These are phyloP conservation scores for Neotoxoptera formosana DNA, from an alignment of 1,140 invertebrate species.

Conservation along the genomic window DNA sequence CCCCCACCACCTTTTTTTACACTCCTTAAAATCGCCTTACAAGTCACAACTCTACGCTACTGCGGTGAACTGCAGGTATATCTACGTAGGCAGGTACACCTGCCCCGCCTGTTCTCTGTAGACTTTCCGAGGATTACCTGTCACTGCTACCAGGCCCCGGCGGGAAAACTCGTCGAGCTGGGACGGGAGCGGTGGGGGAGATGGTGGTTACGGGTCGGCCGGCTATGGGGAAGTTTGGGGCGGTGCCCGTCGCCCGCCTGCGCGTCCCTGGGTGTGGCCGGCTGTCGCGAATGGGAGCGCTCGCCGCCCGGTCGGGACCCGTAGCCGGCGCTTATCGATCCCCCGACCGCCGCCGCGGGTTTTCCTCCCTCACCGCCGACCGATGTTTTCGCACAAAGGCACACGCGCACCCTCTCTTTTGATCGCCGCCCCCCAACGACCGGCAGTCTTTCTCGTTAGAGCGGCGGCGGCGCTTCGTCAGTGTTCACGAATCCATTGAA, in stretches of 20 bases:
- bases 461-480: not conserved
- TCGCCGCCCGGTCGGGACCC: not conserved
- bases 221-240: not conserved
- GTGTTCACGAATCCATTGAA: not conserved
- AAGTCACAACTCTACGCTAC: not conserved
- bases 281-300: conserved; percentile 16
- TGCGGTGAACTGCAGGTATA: not conserved
- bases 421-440: not conserved
- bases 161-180: not conserved
- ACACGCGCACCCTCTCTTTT: not conserved
- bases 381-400: not conserved
- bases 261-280: conserved; percentile 34
- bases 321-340: conserved; percentile 23
- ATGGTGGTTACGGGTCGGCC: not conserved
- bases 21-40: conserved; percentile 14
- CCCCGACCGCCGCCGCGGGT: not conserved
- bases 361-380: no score
- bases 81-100: not conserved
- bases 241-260: not conserved
- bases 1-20: not conserved
- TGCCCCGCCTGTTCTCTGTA: not conserved
- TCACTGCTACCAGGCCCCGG: not conserved
- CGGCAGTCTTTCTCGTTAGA: not conserved
- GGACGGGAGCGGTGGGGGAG: not conserved
- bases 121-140: conserved; percentile 19